These are phyloP conservation scores for Pseudanteris insignis DNA, from an alignment of 2,888 invertebrate genomes.

Conservation along the genomic window DNA sequence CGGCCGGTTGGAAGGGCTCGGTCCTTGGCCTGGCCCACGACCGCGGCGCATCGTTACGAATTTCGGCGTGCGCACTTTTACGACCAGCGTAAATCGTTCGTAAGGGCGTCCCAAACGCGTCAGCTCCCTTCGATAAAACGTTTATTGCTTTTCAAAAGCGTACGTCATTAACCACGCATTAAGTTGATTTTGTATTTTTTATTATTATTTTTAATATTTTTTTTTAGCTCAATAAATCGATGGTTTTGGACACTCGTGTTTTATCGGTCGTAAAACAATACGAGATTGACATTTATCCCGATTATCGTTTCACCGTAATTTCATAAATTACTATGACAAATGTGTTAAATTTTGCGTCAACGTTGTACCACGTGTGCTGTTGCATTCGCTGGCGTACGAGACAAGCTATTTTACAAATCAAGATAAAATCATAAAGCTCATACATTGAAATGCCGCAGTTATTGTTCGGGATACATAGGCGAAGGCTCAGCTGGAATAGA, in stretches of 20 bases:
- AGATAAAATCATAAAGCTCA: conserved; percentile 37
- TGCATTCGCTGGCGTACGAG: not conserved
- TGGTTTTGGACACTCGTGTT: too few species aligned
- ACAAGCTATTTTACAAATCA: conserved; percentile 14
- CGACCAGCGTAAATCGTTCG: conserved; percentile 48
- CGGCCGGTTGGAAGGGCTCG: conserved; percentile 44
- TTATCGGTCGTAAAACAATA: too few species aligned
- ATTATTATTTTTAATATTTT: too few species aligned
- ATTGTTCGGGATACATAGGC: conserved; percentile 20
- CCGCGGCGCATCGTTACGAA: conserved; percentile 45
- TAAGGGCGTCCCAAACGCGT: conserved; percentile 29
- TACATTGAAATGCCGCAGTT: conserved; percentile 29
- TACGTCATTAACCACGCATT: too few species aligned
- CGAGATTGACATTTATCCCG: too few species aligned
- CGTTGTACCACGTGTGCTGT: too few species aligned
- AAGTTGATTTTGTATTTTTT: too few species aligned
- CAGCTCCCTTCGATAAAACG: conserved; percentile 7
- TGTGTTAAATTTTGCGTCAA: too few species aligned
- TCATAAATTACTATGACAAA: too few species aligned
- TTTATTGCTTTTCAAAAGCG: too few species aligned
- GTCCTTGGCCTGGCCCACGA: conserved; percentile 30
- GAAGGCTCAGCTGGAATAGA: conserved; percentile 4
- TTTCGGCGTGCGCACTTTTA: conserved; percentile 50
- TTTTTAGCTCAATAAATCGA: too few species aligned
- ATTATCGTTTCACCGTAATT: too few species aligned